Percentiles rank a stretch among this genome's conserved stretches.
Conservation (phyloP, 2,888 invertebrate species). For the Drosophila stalkeri region DNA sequence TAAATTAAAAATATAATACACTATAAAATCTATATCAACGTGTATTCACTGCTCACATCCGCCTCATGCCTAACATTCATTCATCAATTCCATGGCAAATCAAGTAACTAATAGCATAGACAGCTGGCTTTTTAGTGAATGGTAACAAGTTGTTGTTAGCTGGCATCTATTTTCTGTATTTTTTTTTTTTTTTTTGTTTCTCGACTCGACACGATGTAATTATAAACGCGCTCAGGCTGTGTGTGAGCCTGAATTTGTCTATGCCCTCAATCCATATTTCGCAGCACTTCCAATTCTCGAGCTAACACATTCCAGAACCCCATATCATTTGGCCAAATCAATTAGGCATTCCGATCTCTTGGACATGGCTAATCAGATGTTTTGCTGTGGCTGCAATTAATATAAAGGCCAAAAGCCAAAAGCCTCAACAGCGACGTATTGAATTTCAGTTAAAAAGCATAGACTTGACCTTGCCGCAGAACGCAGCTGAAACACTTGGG, state of each 20-base stretch:
- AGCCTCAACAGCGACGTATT: slow-evolving; percentile 7
- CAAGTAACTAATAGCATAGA: not conserved
- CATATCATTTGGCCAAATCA: slow-evolving; percentile 63
- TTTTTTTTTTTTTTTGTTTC: not conserved
- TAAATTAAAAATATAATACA: too few relatives aligned
- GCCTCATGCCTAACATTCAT: not conserved
- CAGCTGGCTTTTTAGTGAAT: slow-evolving; percentile 8
- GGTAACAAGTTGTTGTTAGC: slow-evolving; percentile 20
- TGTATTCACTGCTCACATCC: not conserved
- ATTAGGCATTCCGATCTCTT: slow-evolving; percentile 48
- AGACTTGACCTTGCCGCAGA: slow-evolving; percentile 46
- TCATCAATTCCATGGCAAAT: not conserved
- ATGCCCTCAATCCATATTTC: slow-evolving; percentile 38
- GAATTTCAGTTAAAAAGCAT: slow-evolving; percentile 18
- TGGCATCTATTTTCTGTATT: not conserved
- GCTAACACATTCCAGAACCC: slow-evolving; percentile 42
- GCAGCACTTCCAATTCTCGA: slow-evolving; percentile 33
- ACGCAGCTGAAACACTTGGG: slow-evolving; percentile 2
- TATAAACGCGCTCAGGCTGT: not conserved
- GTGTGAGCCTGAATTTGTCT: slow-evolving; percentile 15
- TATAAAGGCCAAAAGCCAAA: slow-evolving; percentile 31
- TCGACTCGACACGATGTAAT: slow-evolving; percentile 5
- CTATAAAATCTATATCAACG: not conserved
- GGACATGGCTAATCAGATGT: slow-evolving; percentile 42
- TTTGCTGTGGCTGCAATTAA: slow-evolving; percentile 32